Percentiles rank a stretch among this genome's conserved stretches.
Conservation (phyloP, 2,888 invertebrate genomes). For the Odontothrips loti region DNA sequence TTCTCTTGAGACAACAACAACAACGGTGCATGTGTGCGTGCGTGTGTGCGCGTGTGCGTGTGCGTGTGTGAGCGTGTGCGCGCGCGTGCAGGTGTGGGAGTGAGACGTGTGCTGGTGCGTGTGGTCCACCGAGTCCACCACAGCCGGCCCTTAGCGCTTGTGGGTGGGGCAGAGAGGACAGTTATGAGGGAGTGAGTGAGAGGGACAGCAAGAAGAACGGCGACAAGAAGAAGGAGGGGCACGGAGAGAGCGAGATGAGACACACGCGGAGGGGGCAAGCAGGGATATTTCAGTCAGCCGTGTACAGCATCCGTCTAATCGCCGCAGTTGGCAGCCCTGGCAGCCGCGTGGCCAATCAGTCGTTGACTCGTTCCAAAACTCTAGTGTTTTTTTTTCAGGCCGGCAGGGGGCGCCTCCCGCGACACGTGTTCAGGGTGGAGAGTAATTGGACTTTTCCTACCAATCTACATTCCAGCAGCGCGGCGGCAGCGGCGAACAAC, state of each 20-base stretch:
- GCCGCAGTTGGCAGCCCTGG: background rate
- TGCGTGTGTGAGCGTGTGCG: too few species aligned
- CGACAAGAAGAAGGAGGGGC: background rate
- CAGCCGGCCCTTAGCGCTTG: too few species aligned
- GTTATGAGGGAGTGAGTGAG: background rate
- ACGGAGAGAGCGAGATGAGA: background rate
- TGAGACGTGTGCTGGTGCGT: too few species aligned
- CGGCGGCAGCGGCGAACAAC: background rate
- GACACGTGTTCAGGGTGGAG: background rate
- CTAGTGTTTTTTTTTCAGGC: background rate
- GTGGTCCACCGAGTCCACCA: too few species aligned
- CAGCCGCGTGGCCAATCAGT: background rate
- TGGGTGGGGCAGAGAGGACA: background rate
- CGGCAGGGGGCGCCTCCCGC: background rate
- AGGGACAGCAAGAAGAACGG: background rate
- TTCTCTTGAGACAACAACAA: too few species aligned
- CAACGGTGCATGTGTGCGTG: too few species aligned
- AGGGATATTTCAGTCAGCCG: background rate
- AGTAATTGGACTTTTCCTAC: constrained; percentile 20
- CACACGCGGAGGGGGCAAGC: background rate
- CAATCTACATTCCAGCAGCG: constrained; percentile 20
- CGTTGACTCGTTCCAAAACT: background rate
- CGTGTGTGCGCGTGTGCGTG: too few species aligned
- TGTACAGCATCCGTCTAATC: constrained; percentile 4
- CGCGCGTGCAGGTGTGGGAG: too few species aligned